Conservation (phyloP, 2,113 vertebrate species). For the Sigmodon hispidus region DNA sequence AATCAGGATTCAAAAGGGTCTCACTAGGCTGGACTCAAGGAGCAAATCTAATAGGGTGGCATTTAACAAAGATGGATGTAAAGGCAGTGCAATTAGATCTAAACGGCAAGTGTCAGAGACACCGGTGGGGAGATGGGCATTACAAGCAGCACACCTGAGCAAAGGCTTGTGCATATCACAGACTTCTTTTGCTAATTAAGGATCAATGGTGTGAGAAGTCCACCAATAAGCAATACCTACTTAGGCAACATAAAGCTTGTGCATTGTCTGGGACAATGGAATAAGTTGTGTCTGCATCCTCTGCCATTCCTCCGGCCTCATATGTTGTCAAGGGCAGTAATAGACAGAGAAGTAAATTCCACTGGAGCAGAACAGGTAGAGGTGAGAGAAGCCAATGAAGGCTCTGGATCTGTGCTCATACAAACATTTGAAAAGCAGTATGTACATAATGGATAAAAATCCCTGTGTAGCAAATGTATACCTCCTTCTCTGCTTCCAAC, state of each 20-base stretch:
- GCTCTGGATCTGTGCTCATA: not conserved
- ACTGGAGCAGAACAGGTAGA: not conserved
- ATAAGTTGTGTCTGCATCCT: not conserved
- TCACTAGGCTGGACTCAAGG: constrained; percentile 6
- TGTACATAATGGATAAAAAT: not conserved
- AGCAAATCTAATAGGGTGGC: constrained; percentile 33
- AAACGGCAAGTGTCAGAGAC: not conserved
- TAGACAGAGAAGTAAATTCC: not conserved
- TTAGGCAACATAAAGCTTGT: not conserved
- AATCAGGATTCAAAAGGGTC: constrained; percentile 24
- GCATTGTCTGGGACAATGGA: not conserved
- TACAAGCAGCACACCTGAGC: not conserved
- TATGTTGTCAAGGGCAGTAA: not conserved
- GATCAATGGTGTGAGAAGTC: not conserved
- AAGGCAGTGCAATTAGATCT: not conserved
- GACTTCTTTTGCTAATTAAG: not conserved
- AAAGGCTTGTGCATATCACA: not conserved
- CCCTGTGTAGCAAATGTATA: not conserved
- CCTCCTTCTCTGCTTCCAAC: not conserved
- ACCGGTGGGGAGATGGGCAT: not conserved
- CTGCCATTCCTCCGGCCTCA: not conserved
- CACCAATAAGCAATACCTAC: not conserved
- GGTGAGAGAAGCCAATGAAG: not conserved
- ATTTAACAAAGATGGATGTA: constrained; percentile 48
- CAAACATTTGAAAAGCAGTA: not conserved